Base-by-base conservation (phyloP, 2,888 invertebrate species). In the Athrips mouffetella region DNA sequence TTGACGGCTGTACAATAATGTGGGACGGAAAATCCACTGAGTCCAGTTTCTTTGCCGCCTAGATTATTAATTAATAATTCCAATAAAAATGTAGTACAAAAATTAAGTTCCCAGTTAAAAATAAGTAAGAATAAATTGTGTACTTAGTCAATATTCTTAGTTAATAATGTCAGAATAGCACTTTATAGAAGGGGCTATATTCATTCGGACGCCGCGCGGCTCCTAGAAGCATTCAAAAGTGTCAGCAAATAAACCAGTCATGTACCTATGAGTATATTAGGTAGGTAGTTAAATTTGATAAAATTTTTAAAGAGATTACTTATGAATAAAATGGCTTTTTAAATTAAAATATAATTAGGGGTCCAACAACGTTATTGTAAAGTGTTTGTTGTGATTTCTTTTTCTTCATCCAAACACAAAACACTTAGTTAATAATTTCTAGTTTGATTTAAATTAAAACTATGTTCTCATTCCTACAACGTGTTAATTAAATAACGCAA, bases 251-350 rank as follows among this genome's bases (percentile, higher is more conserved):
- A 58, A 73, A 73, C 67, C 67, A 76, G 76, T 76, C 80, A 75
- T 74, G 76, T 76, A 65, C 64, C 64, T 71, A 76, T 41, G 39
- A 75, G 62, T 76, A 75, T 78, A 79, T 76, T 87, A 87, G 84
- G 76, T 88, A 88, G 87, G 76, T 88, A 88, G 87, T 77, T 73
- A 74, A 83, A 82, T 81, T 84, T 82, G 82, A 82, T 82, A 85
- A 82, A 80, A 70, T 48, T 84, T 87, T 85, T 83, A 81, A 84
- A 78, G 73, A 82, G 74, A 78, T 81, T 77, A 83, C 79, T 83
- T 86, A 84, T 83, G 76, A 82, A 81, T 78, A 78, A 76, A 80
- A 80, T 80, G 75, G 83, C 84, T 86, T 85, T 84, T 85, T 82
- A 76, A 37, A 80, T 80, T 80, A 72, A 81, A 37, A 37, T 37